Percentiles rank a stretch among this genome's conserved stretches.
Conservation (phyloP, 1,140 invertebrate genomes). For the Drosophila bipectinata region DNA sequence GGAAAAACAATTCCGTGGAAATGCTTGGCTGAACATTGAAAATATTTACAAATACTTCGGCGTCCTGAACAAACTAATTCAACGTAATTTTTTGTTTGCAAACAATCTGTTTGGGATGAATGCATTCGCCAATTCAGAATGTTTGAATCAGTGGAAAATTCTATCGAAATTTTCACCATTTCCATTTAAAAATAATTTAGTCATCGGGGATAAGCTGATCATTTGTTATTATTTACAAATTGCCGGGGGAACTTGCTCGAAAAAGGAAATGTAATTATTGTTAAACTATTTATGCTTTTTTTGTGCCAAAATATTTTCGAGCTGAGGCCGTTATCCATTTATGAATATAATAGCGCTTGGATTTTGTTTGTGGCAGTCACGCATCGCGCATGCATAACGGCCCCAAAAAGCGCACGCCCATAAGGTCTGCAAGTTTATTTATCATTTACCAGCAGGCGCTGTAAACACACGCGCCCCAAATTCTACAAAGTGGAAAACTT, state of each 20-base stretch:
- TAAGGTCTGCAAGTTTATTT: constrained; percentile 68
- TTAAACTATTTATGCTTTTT: neutral
- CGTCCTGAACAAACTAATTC: constrained; percentile 43
- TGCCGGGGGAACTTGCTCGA: neutral
- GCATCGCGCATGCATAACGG: constrained; percentile 51
- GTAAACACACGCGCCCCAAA: constrained; percentile 60
- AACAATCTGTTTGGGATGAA: constrained; percentile 36
- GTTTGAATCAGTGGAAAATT: constrained; percentile 9
- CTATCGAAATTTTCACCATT: neutral
- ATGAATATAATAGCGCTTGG: constrained; percentile 24
- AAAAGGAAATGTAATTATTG: neutral
- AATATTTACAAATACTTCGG: constrained; percentile 72
- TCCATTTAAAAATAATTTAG: constrained; percentile 5
- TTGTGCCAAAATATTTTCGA: neutral
- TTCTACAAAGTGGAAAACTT: constrained; percentile 49
- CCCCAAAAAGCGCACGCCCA: constrained; percentile 50
- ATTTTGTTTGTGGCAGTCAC: constrained; percentile 52
- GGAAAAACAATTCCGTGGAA: constrained; percentile 69
- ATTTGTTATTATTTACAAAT: neutral
- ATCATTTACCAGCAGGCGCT: constrained; percentile 53
- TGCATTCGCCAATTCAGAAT: constrained; percentile 19
- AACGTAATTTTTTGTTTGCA: constrained; percentile 37
- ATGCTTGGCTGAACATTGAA: constrained; percentile 53
- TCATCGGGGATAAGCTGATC: neutral
- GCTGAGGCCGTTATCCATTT: constrained; percentile 34